Base-by-base conservation (phyloP, 1,140 invertebrate genomes). In the Brachionus asplanchnoidis region DNA sequence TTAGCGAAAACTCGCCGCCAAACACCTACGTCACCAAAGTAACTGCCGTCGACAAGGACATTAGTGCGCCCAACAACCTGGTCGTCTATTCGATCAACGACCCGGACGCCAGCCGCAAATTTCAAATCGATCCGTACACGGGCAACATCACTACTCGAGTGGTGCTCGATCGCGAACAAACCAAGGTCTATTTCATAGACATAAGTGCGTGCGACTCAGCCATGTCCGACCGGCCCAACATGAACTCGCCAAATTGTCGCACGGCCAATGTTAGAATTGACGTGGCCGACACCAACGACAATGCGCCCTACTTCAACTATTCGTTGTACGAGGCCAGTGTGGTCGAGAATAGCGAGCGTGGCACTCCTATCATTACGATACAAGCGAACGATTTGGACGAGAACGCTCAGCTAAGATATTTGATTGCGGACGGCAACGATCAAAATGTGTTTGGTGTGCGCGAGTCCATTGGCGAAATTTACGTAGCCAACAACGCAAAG, bases 361-460 rank as follows among this genome's bases (percentile, higher is more conserved):
- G 97, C 87, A 95, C 97, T 88, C 96, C 95, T 17, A 95, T 98
- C 12, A 94, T 97, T 88, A 97, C 95, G 56, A 95, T 98, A 90
- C 97, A 95, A 89, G 96, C 96, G 91, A 96, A 97, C 92, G 96
- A 98, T 93, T 94, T 95, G 92, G 96, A 98, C 92, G 95, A 97
- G 92, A 97, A 96, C 96, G 97, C 96, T 90, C 94, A 95, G 93
- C 96, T 98, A 93, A 95, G 95, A 92, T 98, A 98, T 92, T 95
- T 97, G 93, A 98, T 98, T 91, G 97, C 95, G 89, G 95, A 95
- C 92, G 97, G 96, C 92, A 98, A 98, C 93, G 94, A 97, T 92
- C 95, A 95, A 85, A 95, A 95, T 87, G 95, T 95, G 40, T 98
- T 99, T 90, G 95, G 95, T 85, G 95, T 99, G 85, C 96, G 98